Percentiles rank a stretch among this genome's conserved stretches.
Conservation (phyloP, 2,888 invertebrate genomes). For the Agapostemon virescens region DNA sequence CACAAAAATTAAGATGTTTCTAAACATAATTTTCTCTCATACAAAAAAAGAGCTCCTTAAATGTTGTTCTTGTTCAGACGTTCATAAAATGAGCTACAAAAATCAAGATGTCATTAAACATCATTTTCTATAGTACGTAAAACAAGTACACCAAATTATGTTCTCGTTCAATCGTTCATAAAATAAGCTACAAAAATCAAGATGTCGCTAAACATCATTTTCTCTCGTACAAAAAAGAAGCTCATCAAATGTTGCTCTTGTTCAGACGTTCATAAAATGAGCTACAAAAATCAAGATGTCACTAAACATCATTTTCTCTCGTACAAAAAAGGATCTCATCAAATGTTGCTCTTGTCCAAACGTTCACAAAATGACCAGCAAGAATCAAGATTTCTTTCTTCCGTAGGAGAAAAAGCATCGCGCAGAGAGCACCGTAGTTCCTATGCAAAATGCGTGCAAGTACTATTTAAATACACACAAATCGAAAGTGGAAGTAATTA, state of each 20-base stretch:
- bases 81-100: no score
- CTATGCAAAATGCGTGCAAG: slow-evolving; percentile 29
- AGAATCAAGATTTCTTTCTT: not conserved
- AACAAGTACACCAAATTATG: no score
- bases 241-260: not conserved
- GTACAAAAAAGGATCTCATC: not conserved
- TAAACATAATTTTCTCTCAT: no score
- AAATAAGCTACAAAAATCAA: no score
- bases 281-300: not conserved
- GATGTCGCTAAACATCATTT: not conserved
- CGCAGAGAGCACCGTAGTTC: slow-evolving; percentile 5
- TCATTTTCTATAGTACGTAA: no score
- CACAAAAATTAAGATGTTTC: no score
- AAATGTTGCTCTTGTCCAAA: not conserved
- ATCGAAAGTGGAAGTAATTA: slow-evolving; percentile 58
- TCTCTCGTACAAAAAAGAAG: not conserved
- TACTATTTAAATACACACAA: slow-evolving; percentile 43
- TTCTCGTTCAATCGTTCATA: no score
- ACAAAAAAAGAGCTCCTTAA: no score
- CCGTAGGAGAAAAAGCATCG: not conserved
- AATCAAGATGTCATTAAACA: no score
- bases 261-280: not conserved
- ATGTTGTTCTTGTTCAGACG: no score
- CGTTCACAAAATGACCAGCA: not conserved
- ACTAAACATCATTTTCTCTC: not conserved